Conservation (phyloP, 2,888 invertebrate genomes). For the Hesperia comma region DNA sequence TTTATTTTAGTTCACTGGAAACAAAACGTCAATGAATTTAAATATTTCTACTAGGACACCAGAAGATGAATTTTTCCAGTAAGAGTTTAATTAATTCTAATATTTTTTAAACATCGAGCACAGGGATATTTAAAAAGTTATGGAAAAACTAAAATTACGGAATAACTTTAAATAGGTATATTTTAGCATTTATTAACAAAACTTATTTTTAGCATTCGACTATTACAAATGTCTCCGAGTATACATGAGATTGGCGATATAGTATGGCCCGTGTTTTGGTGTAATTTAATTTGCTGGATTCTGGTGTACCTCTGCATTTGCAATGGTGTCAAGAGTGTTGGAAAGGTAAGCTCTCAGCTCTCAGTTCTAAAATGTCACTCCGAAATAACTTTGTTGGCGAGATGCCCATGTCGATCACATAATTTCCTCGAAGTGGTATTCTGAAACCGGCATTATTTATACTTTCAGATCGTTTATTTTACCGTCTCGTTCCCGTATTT, state of each 20-base stretch:
- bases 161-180: too few relatives aligned
- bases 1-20: slow-evolving; percentile 70
- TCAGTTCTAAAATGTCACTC: slow-evolving; percentile 38
- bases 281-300: slow-evolving; percentile 90
- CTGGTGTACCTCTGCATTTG: slow-evolving; percentile 93
- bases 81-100: slow-evolving; percentile 54
- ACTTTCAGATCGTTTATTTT: slow-evolving; percentile 89
- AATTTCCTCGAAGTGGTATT: slow-evolving; percentile 43
- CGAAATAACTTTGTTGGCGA: slow-evolving; percentile 52
- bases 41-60: slow-evolving; percentile 85
- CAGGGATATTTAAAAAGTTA: too few relatives aligned
- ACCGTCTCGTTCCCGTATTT: slow-evolving; percentile 93
- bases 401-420: slow-evolving; percentile 49
- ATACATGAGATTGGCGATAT: slow-evolving; percentile 90
- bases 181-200: too few relatives aligned
- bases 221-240: slow-evolving; percentile 89
- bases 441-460: slow-evolving; percentile 45
- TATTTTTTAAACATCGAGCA: too few relatives aligned
- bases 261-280: slow-evolving; percentile 91
- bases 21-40: slow-evolving; percentile 55
- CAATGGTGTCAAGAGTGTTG: slow-evolving; percentile 94
- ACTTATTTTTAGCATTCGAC: slow-evolving; percentile 85
- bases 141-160: too few relatives aligned
- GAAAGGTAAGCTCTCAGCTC: slow-evolving; percentile 84
- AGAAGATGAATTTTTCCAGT: slow-evolving; percentile 94